Conservation (phyloP, 2,113 vertebrate genomes). For the Callipepla squamata region DNA sequence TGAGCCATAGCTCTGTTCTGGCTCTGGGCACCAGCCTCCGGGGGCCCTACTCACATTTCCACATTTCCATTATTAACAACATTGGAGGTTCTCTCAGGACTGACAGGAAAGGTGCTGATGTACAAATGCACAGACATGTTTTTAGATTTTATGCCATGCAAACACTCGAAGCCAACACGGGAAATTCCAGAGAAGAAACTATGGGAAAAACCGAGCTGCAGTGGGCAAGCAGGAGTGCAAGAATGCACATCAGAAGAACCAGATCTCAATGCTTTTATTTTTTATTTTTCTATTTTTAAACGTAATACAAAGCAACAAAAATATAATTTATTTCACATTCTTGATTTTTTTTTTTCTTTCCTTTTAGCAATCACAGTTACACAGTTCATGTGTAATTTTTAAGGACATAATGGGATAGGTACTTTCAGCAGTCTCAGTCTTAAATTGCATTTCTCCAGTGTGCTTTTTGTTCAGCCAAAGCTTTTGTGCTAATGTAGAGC, state of each 20-base stretch:
- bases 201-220: background rate
- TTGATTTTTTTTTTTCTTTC: fast-evolving
- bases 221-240: background rate
- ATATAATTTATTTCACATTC: background rate
- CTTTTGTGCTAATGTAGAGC: background rate
- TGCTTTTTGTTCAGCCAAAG: conserved; percentile 8
- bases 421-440: background rate
- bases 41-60: background rate
- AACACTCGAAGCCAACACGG: background rate
- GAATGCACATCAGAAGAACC: background rate
- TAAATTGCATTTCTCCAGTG: background rate
- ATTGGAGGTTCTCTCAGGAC: background rate
- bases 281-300: background rate
- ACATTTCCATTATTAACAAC: background rate
- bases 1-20: background rate
- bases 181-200: background rate
- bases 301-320: background rate
- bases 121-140: background rate
- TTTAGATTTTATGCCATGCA: background rate
- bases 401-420: background rate
- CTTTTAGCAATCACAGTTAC: background rate
- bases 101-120: background rate
- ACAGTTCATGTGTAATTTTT: background rate
- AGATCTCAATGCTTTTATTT: background rate
- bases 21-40: background rate